Percentiles rank a stretch among this genome's conserved stretches.
Conservation (phyloP, 2,113 vertebrate genomes). For the Ailurus styani region DNA sequence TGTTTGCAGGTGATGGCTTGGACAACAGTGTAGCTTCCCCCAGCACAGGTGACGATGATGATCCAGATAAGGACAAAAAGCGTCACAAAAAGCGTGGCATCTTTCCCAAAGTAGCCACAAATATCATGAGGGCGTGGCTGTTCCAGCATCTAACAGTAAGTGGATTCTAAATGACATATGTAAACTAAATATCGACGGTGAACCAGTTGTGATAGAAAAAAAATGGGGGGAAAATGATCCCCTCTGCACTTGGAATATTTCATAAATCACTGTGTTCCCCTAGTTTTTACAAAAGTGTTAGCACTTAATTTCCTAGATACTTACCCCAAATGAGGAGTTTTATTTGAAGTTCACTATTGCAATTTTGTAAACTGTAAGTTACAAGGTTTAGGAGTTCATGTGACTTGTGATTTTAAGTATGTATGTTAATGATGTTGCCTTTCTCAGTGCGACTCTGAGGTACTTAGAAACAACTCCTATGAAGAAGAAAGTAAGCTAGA, state of each 20-base stretch:
- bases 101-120: constrained; percentile 99
- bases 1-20: constrained; percentile 98
- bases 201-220: constrained; percentile 78
- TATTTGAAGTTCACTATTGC: constrained; percentile 47
- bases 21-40: constrained; percentile 99
- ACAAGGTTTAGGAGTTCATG: constrained; percentile 46
- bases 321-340: constrained; percentile 39
- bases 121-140: constrained; percentile 99
- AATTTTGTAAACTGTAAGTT: constrained; percentile 63
- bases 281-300: constrained; percentile 25
- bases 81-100: constrained; percentile 99
- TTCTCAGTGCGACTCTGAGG: constrained; percentile 23
- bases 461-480: not conserved
- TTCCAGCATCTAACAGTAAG: constrained; percentile 99
- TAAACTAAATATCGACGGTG: constrained; percentile 83
- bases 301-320: constrained; percentile 21
- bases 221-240: constrained; percentile 6
- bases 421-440: constrained; percentile 46
- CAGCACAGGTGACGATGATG: constrained; percentile 99
- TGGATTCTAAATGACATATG: constrained; percentile 84
- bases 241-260: constrained; percentile 57
- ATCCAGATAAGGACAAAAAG: constrained; percentile 99
- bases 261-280: constrained; percentile 47
- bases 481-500: not conserved
- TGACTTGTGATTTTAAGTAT: constrained; percentile 63